Base-by-base conservation (phyloP, 2,113 vertebrate genomes). In the Pionites leucogaster region DNA sequence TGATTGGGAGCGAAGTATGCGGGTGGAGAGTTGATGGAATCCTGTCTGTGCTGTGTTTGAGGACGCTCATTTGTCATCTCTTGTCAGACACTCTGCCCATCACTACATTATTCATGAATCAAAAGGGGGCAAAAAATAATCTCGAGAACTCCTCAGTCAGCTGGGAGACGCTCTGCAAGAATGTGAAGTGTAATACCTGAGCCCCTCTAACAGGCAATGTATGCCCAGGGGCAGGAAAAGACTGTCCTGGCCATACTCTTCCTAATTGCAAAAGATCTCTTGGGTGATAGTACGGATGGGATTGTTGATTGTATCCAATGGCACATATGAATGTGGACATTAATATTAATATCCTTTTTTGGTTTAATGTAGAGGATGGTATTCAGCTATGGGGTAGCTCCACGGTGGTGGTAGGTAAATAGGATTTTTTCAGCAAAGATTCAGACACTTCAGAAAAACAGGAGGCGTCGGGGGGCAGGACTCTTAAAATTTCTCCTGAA, bases 311-410 rank as follows among this genome's bases (percentile, higher is more conserved):
- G 28, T 14, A 57, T 74, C 53, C 68, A 35, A 59, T 4, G 70
- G 35, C 28, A 35, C 27, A n/a, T 0, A 4, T 18, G 41, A 39
- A 31, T 6, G 22, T 6, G 44, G 59, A 44, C 6, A 55, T 70
- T 64, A 81, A 65, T 84, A 80, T 75, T 67, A 81, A 60, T 42
- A 52, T 7, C 9, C 3, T n/a, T 33, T 44, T 55, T 74, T 17
- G 39, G 1, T 41, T 41, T 33, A 35, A 35, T 33, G 6, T 5
- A n/a, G 46, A 0, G 1, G 49, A 23, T n/a, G 41, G 35, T 29
- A 64, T 69, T 64, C 57, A 33, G 25, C 55, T 46, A 49, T 13
- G 28, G 28, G 62, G 53, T 14, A 86, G 29, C 27, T 53, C 22
- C 19, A 23, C 14, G 7, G 22, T 2, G 42, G 19, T 13, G 33